Evolutionary conservation across 2,888 invertebrate genomes (phyloP).

Genomic region (Notodonta dromedarius): DNA sequence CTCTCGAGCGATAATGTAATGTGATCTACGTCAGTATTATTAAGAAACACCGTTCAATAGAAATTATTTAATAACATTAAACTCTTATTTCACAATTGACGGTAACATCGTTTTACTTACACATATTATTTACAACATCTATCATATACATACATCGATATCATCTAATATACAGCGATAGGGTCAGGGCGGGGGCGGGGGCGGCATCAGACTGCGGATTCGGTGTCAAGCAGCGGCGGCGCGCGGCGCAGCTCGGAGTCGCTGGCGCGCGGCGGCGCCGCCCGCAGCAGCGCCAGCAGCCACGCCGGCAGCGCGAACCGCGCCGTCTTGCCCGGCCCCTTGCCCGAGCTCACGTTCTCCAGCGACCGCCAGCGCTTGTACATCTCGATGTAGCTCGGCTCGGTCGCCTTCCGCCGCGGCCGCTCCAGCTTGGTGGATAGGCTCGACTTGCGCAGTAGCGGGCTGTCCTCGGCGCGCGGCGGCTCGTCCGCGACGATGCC

Average conservation of each 20-base stretch:
- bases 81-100: slow-evolving; percentile 84
- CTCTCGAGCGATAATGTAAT: slow-evolving; percentile 43
- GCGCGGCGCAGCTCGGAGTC: slow-evolving; percentile 75
- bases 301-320: slow-evolving; percentile 88
- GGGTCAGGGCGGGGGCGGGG: slow-evolving; percentile 10
- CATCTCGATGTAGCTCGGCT: slow-evolving; percentile 76
- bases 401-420: slow-evolving; percentile 67
- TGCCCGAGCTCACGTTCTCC: slow-evolving; percentile 85
- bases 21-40: slow-evolving; percentile 83
- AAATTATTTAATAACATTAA: slow-evolving; percentile 85
- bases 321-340: slow-evolving; percentile 83
- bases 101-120: slow-evolving; percentile 85
- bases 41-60: slow-evolving; percentile 78
- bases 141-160: slow-evolving; percentile 68
- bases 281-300: slow-evolving; percentile 88
- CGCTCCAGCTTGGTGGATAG: slow-evolving; percentile 68
- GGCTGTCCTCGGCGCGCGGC: slow-evolving; percentile 70
- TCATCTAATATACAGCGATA: slow-evolving; percentile 30
- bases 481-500: slow-evolving; percentile 66
- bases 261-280: slow-evolving; percentile 87
- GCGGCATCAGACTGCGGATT: slow-evolving; percentile 74
- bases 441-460: slow-evolving; percentile 76
- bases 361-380: slow-evolving; percentile 92
- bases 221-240: slow-evolving; percentile 72
- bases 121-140: slow-evolving; percentile 81